Evolutionary conservation across 2,888 invertebrate species (phyloP).

Genomic region (Eudemis profundana): DNA sequence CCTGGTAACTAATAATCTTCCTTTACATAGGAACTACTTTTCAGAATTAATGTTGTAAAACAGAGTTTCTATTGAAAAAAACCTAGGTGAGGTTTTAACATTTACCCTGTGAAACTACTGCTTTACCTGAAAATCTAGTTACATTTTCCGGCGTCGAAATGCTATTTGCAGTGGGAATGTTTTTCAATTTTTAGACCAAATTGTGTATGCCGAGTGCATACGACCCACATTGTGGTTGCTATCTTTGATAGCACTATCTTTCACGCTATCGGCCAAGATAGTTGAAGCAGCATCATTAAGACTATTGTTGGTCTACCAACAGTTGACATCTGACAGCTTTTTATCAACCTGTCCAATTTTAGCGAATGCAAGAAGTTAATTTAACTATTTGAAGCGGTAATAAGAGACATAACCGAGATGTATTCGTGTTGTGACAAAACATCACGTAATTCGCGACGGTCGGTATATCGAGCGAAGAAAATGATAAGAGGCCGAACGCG

Average conservation of each 20-base stretch:
- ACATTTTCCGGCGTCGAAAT: neutral
- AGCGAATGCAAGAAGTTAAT: constrained; percentile 12
- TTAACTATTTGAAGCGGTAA: neutral
- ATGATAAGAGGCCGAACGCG: constrained; percentile 79
- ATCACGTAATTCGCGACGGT: constrained; percentile 64
- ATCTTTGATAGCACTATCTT: constrained; percentile 33
- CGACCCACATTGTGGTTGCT: constrained; percentile 32
- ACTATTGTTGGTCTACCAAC: constrained; percentile 3
- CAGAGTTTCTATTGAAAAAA: no score
- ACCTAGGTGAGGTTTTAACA: no score
- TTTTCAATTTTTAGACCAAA: neutral
- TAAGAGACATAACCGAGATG: constrained; percentile 25
- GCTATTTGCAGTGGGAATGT: neutral
- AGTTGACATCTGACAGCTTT: constrained; percentile 8
- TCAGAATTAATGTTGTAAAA: no score
- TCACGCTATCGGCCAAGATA: constrained; percentile 10
- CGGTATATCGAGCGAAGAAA: constrained; percentile 67
- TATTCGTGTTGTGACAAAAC: constrained; percentile 49
- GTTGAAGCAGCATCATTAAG: constrained; percentile 5
- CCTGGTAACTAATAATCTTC: no score
- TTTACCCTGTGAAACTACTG: no score
- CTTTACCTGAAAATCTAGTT: no score
- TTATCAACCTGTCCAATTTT: neutral
- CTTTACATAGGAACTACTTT: no score
- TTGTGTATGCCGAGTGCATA: constrained; percentile 18